Conservation (phyloP, 2,113 vertebrate species). For the Numida meleagris region DNA sequence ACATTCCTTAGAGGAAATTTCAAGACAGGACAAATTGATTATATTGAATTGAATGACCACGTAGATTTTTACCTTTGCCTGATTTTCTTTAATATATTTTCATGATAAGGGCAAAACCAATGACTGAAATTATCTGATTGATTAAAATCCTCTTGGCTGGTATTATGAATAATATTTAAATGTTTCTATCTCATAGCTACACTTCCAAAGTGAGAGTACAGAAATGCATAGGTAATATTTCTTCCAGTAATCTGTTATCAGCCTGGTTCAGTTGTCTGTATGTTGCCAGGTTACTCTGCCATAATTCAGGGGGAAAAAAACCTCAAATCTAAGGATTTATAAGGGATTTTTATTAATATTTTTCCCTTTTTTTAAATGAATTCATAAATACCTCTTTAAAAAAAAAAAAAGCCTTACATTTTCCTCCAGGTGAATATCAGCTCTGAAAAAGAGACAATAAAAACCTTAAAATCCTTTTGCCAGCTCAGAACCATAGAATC, state of each 20-base stretch:
- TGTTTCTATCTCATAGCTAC: not conserved
- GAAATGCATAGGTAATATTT: not conserved
- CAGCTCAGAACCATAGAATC: not conserved
- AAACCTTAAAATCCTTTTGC: not conserved
- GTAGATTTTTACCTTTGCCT: not conserved
- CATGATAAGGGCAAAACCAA: not conserved
- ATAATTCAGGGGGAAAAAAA: not conserved
- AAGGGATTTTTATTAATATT: not conserved
- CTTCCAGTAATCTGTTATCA: not conserved
- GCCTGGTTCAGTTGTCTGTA: not conserved
- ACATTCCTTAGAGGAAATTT: not conserved
- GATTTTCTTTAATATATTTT: not conserved
- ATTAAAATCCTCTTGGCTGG: not conserved
- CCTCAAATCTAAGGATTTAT: not conserved
- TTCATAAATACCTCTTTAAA: not conserved
- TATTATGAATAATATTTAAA: not conserved
- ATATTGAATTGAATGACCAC: not conserved
- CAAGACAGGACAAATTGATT: not conserved
- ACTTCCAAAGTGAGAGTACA: not conserved
- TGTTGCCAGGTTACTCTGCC: accelerated
- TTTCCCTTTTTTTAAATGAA: not conserved
- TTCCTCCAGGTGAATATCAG: not conserved
- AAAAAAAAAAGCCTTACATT: not conserved
- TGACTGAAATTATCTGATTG: not conserved
- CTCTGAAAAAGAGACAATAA: not conserved